Evolutionary conservation across 1,140 invertebrate genomes (phyloP).

Genomic region (Brachionus koreanus): DNA sequence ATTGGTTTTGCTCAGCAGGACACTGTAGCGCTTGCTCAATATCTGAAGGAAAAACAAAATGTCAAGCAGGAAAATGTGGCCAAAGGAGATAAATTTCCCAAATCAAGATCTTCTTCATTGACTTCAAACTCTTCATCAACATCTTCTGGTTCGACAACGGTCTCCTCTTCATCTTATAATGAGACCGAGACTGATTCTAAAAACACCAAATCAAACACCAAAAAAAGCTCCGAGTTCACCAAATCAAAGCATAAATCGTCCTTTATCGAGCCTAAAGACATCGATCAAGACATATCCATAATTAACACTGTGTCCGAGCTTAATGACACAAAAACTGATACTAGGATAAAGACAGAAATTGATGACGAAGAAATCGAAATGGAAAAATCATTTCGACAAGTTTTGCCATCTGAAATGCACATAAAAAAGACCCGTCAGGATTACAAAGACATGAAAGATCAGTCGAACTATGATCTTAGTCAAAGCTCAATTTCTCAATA

Average conservation of each 20-base stretch:
- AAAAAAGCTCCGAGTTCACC: not conserved
- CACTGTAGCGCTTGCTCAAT: slow-evolving; percentile 56
- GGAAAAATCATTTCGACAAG: slow-evolving; percentile 51
- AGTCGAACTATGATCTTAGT: slow-evolving; percentile 5
- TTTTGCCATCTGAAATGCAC: slow-evolving; percentile 55
- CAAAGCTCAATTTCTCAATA: slow-evolving; percentile 30
- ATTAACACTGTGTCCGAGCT: slow-evolving; percentile 18
- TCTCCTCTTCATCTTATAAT: slow-evolving; percentile 16
- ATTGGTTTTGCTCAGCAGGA: slow-evolving; percentile 58
- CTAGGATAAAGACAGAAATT: not conserved
- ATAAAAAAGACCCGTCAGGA: slow-evolving; percentile 51
- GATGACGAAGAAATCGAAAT: slow-evolving; percentile 51
- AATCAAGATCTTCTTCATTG: slow-evolving; percentile 34
- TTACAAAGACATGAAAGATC: slow-evolving; percentile 43
- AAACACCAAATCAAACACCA: not conserved
- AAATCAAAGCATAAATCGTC: not conserved
- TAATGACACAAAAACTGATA: slow-evolving; percentile 20
- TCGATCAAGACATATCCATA: not conserved
- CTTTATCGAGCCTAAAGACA: not conserved
- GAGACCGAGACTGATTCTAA: not conserved
- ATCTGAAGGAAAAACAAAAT: slow-evolving; percentile 52
- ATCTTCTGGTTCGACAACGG: slow-evolving; percentile 48
- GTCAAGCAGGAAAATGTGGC: not conserved
- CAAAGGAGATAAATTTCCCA: not conserved
- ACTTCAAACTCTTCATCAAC: slow-evolving; percentile 47